A percentile compares a stretch with the other conserved stretches of the same genome.
These are phyloP conservation scores for Erinaceus europaeus DNA, from an alignment of 2,113 vertebrate species.

Conservation along the genomic window DNA sequence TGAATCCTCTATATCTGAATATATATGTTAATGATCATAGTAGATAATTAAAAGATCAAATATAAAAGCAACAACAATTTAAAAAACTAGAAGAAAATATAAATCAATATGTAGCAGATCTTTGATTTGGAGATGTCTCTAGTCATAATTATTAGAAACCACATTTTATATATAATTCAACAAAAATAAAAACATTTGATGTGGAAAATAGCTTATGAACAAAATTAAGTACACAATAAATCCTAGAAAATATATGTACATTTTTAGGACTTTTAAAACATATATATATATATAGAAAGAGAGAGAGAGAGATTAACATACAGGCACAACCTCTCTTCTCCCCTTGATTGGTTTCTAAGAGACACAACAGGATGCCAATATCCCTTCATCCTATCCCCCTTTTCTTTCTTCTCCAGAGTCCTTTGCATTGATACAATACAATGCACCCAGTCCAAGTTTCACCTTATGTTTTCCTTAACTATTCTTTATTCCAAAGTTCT, in stretches of 20 bases:
- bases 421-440: too few species aligned
- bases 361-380: too few species aligned
- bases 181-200: background rate
- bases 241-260: background rate
- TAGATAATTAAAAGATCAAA: background rate
- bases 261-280: too few species aligned
- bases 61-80: background rate
- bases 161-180: background rate
- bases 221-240: slow-evolving; percentile 37
- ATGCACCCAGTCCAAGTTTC: too few species aligned
- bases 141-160: background rate
- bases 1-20: background rate
- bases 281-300: too few species aligned
- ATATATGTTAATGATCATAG: background rate
- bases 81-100: background rate
- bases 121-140: background rate
- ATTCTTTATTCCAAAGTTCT: too few species aligned
- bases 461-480: too few species aligned
- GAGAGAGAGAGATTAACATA: too few species aligned
- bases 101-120: background rate
- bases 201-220: background rate
- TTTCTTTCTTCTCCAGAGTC: too few species aligned
- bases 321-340: too few species aligned
- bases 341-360: too few species aligned
- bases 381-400: too few species aligned